A percentile compares a stretch with the other conserved stretches of the same genome.
Conservation (phyloP, 2,797 vertebrate species). For the Serranus cabrilla region DNA sequence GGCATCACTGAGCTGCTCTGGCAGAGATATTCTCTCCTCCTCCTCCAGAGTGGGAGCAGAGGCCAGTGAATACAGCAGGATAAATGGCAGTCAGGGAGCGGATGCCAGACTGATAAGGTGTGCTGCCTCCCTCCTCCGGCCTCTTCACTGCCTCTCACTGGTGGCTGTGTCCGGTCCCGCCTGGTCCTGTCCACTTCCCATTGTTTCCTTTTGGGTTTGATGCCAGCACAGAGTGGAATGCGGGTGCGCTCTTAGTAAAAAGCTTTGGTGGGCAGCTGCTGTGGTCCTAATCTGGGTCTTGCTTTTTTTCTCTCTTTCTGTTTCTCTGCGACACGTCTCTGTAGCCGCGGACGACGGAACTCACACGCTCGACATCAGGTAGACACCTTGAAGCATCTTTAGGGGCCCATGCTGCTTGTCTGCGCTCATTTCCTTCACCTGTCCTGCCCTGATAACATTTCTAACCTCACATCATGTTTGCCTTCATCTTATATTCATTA, state of each 20-base stretch:
- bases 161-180: constrained; percentile 45
- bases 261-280: constrained; percentile 76
- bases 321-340: constrained; percentile 81
- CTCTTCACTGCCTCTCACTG: constrained; percentile 48
- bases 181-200: constrained; percentile 44
- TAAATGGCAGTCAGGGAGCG: constrained; percentile 60
- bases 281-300: constrained; percentile 79
- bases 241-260: constrained; percentile 47
- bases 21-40: constrained; percentile 50
- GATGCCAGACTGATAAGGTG: constrained; percentile 61
- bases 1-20: constrained; percentile 68
- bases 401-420: constrained; percentile 62
- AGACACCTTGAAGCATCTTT: constrained; percentile 76
- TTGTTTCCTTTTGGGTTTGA: constrained; percentile 52
- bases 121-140: constrained; percentile 56
- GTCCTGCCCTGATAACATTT: constrained; percentile 41
- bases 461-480: constrained; percentile 12
- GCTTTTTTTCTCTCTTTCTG: constrained; percentile 69
- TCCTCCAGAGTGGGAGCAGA: constrained; percentile 49
- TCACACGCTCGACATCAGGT: constrained; percentile 99
- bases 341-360: constrained; percentile 98
- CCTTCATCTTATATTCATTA: neutral
- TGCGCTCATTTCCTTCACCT: constrained; percentile 54
- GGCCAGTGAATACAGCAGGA: constrained; percentile 58
- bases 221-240: constrained; percentile 52